These are phyloP conservation scores for Leptestheria dahalacensis DNA, from an alignment of 1,140 invertebrate species.

Conservation along the genomic window DNA sequence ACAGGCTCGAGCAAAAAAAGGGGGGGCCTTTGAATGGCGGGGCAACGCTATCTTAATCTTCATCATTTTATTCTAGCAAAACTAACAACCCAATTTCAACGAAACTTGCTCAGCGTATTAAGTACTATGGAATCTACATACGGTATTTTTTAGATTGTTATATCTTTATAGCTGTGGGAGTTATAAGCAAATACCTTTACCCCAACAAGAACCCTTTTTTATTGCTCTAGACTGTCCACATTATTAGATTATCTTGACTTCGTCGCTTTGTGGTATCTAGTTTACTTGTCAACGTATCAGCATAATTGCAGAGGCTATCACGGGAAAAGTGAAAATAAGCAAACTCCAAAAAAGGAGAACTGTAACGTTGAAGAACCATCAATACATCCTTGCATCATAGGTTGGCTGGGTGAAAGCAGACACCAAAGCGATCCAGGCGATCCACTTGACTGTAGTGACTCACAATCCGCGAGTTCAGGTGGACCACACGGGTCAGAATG, in stretches of 20 bases:
- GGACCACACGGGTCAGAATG: constrained; percentile 25
- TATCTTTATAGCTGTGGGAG: too few relatives aligned
- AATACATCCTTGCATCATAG: constrained; percentile 21
- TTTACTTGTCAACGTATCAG: background rate
- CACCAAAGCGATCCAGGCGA: constrained; percentile 30
- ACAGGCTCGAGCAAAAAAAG: too few relatives aligned
- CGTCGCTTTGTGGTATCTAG: background rate
- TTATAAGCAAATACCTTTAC: too few relatives aligned
- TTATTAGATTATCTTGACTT: background rate
- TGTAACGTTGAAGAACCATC: too few relatives aligned
- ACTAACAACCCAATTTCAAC: too few relatives aligned
- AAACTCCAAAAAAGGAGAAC: too few relatives aligned
- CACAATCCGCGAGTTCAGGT: constrained; percentile 28
- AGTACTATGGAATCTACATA: too few relatives aligned
- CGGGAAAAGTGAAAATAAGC: constrained; percentile 7
- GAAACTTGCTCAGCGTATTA: too few relatives aligned
- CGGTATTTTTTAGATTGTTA: too few relatives aligned
- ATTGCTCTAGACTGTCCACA: too few relatives aligned
- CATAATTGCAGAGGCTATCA: background rate
- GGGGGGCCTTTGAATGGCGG: too few relatives aligned
- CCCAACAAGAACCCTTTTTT: too few relatives aligned
- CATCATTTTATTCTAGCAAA: background rate
- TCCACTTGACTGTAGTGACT: constrained; percentile 30
- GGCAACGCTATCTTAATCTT: background rate
- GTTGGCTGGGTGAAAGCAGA: constrained; percentile 33